phyloP scores from a whole-genome alignment of 2,888 invertebrate genomes.

The Chaetoderma sp. region DNA sequence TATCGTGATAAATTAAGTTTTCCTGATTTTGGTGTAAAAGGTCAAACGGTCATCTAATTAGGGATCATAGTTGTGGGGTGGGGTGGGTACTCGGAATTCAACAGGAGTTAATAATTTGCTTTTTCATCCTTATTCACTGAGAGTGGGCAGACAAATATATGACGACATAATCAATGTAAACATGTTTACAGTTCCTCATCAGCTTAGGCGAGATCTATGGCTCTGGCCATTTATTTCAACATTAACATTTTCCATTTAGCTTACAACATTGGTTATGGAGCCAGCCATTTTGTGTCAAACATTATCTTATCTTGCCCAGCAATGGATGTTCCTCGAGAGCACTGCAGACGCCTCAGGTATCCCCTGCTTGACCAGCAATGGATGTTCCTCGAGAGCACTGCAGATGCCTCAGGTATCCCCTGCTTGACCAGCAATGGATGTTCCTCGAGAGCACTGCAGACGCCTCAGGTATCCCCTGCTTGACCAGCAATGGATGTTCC shows the following conservation, averaged over 20 bases:
- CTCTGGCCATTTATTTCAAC: not conserved
- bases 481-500: too few relatives aligned
- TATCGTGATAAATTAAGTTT: not conserved
- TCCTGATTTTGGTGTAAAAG: not conserved
- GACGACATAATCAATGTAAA: not conserved
- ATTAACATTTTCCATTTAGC: not conserved
- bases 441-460: too few relatives aligned
- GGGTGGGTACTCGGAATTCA: not conserved
- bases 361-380: too few relatives aligned
- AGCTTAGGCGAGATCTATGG: not conserved
- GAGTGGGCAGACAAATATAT: not conserved
- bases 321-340: too few relatives aligned
- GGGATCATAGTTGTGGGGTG: not conserved
- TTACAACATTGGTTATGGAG: not conserved
- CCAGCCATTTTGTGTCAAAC: too few relatives aligned
- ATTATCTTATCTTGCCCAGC: too few relatives aligned
- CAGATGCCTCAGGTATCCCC: too few relatives aligned
- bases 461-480: too few relatives aligned
- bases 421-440: too few relatives aligned
- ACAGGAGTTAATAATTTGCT: not conserved
- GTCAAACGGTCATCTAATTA: not conserved
- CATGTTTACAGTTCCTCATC: too few relatives aligned
- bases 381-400: too few relatives aligned
- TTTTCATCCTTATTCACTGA: not conserved
- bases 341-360: too few relatives aligned